A percentile compares a stretch with the other conserved stretches of the same genome.
Evolutionary conservation across 2,113 vertebrate genomes (phyloP).

Genomic region (Potamarius usumacintae): DNA sequence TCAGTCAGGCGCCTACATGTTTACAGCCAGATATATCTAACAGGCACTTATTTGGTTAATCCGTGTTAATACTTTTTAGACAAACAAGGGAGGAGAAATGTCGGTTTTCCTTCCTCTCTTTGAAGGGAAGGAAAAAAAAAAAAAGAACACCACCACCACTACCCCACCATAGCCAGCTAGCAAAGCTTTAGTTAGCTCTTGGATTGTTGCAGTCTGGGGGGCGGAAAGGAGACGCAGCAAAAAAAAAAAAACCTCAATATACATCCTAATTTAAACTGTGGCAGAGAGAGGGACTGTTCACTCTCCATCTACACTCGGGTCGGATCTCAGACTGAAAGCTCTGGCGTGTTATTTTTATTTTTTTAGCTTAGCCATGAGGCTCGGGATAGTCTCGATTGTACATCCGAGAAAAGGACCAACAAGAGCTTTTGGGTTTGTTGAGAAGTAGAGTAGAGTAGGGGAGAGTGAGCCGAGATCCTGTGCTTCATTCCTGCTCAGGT

Average conservation of each 20-base stretch:
- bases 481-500: conserved; percentile 52
- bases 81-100: conserved; percentile 48
- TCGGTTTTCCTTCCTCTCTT: conserved; percentile 45
- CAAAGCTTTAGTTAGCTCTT: conserved; percentile 43
- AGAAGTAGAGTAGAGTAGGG: conserved; percentile 66
- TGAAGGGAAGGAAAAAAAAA: background rate
- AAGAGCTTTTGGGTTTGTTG: conserved; percentile 56
- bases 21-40: background rate
- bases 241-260: conserved; percentile 53
- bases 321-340: background rate
- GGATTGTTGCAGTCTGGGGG: conserved; percentile 47
- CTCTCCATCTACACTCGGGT: background rate
- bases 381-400: conserved; percentile 5
- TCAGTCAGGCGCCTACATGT: background rate
- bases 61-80: conserved; percentile 16
- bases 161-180: background rate
- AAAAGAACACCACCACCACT: background rate
- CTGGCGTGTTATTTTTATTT: background rate
- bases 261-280: conserved; percentile 47
- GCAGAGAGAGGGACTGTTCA: conserved; percentile 25
- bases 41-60: background rate
- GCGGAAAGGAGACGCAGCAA: conserved; percentile 55
- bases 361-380: conserved; percentile 20
- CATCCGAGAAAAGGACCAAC: background rate
- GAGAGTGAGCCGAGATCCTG: conserved; percentile 44